Base-by-base conservation (phyloP, 2,888 invertebrate species). In the Colletes collaris region DNA sequence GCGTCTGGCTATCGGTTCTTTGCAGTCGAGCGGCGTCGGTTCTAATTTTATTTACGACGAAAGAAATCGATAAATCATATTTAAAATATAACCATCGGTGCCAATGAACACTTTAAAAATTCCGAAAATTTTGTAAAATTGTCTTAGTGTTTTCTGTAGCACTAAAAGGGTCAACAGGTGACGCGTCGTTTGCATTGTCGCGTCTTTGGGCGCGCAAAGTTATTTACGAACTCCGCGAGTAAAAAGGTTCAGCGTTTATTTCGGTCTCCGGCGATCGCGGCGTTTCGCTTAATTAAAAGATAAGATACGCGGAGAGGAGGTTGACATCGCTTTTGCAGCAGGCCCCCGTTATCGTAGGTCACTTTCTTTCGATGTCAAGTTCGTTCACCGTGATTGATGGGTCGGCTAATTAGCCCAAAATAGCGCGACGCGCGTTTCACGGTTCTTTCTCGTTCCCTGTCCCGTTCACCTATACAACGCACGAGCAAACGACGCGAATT, bases 361-460 rank as follows among this genome's bases (percentile, higher is more conserved):
- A 66, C 27, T 60, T 68, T 74, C 64, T 64, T 53, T 66, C 60
- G 19, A 37, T 56, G 78, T 75, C 71, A 46, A 71, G 71, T 50
- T 66, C 27, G 55, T 35, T 60, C 59, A 49, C 40, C 55, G 3
- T 80, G 60, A 81, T 74, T 69, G 71, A 81, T 64, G 70, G n/a
- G 55, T 35, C 55, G 58, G 40, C 70, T 81, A 82, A 82, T 82
- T 81, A 81, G 73, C 40, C 11, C 13, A 16, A 77, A 82, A 70
- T 53, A 70, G 55, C 58, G 49, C 65, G 73, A 65, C 79, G 50
- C 50, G 44, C 37, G 16, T 19, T 10, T 63, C 56, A 50, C 27
- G 27, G 27, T 44, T 67, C 59, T 62, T 46, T 16, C 37, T 49
- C 27, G 4, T 53, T 13, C 59, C 27, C 27, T 27, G 6, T 35